A percentile compares a stretch with the other conserved stretches of the same genome.
These are phyloP conservation scores for Volucella inflata DNA, from an alignment of 2,888 invertebrate genomes.

Conservation along the genomic window DNA sequence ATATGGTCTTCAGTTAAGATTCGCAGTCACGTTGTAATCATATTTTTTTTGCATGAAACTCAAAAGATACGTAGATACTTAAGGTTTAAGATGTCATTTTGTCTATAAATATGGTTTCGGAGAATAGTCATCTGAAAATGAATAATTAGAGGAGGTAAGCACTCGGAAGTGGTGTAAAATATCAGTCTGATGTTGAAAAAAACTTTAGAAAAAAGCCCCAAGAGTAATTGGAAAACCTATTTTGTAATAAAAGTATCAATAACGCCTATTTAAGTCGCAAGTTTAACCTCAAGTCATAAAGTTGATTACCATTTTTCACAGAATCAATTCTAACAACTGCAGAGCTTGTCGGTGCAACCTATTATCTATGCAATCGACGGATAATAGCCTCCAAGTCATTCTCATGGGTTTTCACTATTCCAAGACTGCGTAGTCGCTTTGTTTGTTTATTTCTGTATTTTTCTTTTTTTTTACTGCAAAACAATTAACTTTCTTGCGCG, in stretches of 20 bases:
- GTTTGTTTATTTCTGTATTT: background rate
- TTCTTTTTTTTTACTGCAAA: slow-evolving; percentile 50
- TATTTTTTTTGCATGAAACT: too few species aligned
- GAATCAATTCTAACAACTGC: slow-evolving; percentile 53
- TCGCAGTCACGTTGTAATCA: too few species aligned
- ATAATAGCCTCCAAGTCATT: background rate
- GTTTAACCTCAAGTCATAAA: slow-evolving; percentile 28
- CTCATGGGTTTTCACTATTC: slow-evolving; percentile 47
- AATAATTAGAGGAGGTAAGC: too few species aligned
- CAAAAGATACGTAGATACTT: too few species aligned
- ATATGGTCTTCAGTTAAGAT: background rate
- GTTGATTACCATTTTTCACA: slow-evolving; percentile 51
- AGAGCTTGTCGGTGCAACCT: too few species aligned
- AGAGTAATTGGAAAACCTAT: slow-evolving; percentile 29
- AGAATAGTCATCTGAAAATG: too few species aligned
- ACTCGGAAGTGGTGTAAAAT: too few species aligned
- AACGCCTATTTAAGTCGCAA: slow-evolving; percentile 48
- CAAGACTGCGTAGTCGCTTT: slow-evolving; percentile 34
- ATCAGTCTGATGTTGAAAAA: too few species aligned
- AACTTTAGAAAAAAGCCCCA: background rate
- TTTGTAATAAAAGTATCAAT: slow-evolving; percentile 4
- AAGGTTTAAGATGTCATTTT: too few species aligned
- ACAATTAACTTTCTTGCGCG: slow-evolving; percentile 69
- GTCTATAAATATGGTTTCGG: too few species aligned
- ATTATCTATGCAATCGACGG: too few species aligned